Base-by-base conservation (phyloP, 92 coral and sea anemone species). In the Epizoanthus illoricatus region DNA sequence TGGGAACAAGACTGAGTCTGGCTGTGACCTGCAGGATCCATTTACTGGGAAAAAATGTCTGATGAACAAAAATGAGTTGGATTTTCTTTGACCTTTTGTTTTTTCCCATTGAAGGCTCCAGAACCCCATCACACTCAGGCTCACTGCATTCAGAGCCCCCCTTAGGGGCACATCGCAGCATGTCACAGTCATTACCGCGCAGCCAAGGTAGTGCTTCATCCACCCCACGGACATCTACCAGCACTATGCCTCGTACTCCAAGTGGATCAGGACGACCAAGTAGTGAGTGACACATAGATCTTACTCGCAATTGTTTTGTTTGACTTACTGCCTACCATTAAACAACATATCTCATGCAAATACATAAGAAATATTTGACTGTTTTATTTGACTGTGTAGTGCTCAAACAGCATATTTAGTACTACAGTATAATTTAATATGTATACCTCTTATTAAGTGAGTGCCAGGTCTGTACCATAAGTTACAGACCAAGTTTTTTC, bases 161-260 rank as follows among this genome's bases (percentile, higher is more conserved):
- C 18, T 57, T 85, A 12, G 89, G 89, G 86, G 89, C 97, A 56
- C 78, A 89, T 66, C 80, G 90, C 71, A 55, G 76, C 73, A 88
- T 94, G 4, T 88, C 92, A 70, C 92, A 91, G 78, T 93, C 98
- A 2, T 84, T 93, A 52, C 97, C 98, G 33, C 98, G 97, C 43
- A 75, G 88, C 16, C 87, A 87, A 2, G 89, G 81, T 19, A 80
- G 88, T 36, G 60, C 86, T 12, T 84, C 92, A 9, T 84, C 87
- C 47, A 86, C 49, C 10, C 81, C 89, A 0, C 82, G 78, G 65
- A 75, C 89, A 49, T 87, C 86, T 2, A 74, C 93, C 33, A 86
- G 97, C 24, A 95, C 95, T 23, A 69, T 95, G 79, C 98, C 97
- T 5, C 89, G 98, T 55, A 85, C 91, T 17, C 87, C 94, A 20